phyloP scores from a whole-genome alignment of 92 coral and sea anemone genomes.

The Porites lobata region DNA sequence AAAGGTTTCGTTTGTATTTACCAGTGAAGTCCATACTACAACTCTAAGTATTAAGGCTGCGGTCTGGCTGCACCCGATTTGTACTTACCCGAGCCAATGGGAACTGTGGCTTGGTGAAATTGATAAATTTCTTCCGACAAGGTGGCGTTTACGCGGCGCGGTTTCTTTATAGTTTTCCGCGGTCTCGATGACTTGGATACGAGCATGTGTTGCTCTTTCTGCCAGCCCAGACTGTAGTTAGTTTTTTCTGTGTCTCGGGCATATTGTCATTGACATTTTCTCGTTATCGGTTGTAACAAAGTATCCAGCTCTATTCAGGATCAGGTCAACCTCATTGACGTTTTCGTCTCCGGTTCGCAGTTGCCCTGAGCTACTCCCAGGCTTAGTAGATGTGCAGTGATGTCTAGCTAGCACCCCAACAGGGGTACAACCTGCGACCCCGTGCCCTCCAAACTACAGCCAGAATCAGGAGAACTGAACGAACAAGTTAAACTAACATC shows the following conservation, averaged over 20 bases:
- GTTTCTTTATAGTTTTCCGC: too few species aligned
- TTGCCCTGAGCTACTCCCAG: slow-evolving; percentile 33
- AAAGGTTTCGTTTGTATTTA: not conserved
- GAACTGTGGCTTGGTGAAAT: too few species aligned
- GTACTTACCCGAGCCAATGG: too few species aligned
- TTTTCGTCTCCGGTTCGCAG: slow-evolving; percentile 11
- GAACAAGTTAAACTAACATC: not conserved
- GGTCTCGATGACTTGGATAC: too few species aligned
- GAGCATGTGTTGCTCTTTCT: too few species aligned
- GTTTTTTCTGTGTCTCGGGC: too few species aligned
- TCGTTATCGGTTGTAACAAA: too few species aligned
- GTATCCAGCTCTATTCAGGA: too few species aligned
- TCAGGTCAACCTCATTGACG: slow-evolving; percentile 30
- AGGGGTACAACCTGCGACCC: slow-evolving; percentile 39
- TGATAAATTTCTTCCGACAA: too few species aligned
- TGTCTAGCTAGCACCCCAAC: slow-evolving; percentile 28
- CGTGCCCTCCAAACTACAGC: slow-evolving; percentile 14
- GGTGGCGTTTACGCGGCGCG: too few species aligned
- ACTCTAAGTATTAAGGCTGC: not conserved
- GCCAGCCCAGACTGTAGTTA: too few species aligned
- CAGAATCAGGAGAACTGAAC: slow-evolving; percentile 33
- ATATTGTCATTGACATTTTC: too few species aligned
- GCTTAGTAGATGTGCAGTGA: slow-evolving; percentile 16
- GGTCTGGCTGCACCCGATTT: slow-evolving; percentile 20
- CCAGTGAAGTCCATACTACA: not conserved